A percentile compares a stretch with the other conserved stretches of the same genome.
Evolutionary conservation across 23 tunicate genomes (phyloP).

Genomic region (Aplidium turbinatum): DNA sequence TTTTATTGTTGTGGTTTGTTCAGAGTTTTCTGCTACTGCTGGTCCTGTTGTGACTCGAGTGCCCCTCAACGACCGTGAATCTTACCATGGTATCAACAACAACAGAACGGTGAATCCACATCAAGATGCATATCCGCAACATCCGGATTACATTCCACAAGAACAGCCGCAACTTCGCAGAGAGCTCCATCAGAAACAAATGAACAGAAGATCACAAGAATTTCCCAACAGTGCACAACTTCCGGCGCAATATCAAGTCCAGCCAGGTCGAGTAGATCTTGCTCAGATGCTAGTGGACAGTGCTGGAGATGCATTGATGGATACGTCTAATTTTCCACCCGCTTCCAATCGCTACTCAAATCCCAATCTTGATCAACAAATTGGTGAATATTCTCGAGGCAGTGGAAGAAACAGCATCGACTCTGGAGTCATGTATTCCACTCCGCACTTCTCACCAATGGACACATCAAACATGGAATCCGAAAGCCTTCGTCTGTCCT

Average conservation of each 20-base stretch:
- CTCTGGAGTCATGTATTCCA: conserved; percentile 52
- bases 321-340: conserved; percentile 65
- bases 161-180: conserved; percentile 21
- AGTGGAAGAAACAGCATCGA: conserved; percentile 63
- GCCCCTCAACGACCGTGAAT: conserved; percentile 46
- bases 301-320: conserved; percentile 90
- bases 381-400: conserved; percentile 17
- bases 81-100: conserved; percentile 49
- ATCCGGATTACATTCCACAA: conserved; percentile 3
- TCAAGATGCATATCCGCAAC: conserved; percentile 1
- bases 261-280: conserved; percentile 31
- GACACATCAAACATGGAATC: conserved; percentile 62
- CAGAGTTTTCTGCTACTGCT: no score
- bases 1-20: not conserved
- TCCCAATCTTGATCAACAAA: conserved; percentile 18
- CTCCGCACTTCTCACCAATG: conserved; percentile 81
- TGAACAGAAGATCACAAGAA: conserved; percentile 21
- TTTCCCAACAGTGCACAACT: conserved; percentile 1
- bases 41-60: conserved; percentile 46
- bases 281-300: conserved; percentile 78
- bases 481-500: conserved; percentile 52
- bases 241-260: not conserved
- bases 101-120: conserved; percentile 14
- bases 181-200: not conserved
- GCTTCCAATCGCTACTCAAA: conserved; percentile 22